Base-by-base conservation (phyloP, 2,888 invertebrate genomes). In the Agriotes lineatus region DNA sequence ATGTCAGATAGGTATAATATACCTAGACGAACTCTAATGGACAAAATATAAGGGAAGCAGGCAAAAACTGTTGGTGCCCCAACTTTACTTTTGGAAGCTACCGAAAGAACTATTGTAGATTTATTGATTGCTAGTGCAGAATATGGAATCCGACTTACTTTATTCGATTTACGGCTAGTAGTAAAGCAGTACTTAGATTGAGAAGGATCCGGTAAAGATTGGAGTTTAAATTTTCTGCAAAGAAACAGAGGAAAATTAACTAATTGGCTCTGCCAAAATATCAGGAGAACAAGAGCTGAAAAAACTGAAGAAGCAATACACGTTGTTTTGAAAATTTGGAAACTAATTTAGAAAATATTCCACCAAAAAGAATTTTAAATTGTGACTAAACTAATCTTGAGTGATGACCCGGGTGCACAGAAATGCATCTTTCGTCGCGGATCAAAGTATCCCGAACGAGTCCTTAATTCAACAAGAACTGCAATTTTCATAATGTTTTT, bases 361-460 rank as follows among this genome's bases (percentile, higher is more conserved):
- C n/a, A n/a, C n/a, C n/a, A 62, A 10, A 6, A 25, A 67, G 71
- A 72, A 78, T 78, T 16, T 67, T 78, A 20, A 82, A 83, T 62
- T 83, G 79, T n/a, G n/a, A n/a, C n/a, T n/a, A n/a, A n/a, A n/a
- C n/a, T n/a, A n/a, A n/a, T n/a, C n/a, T n/a, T n/a, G n/a, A n/a
- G n/a, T n/a, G n/a, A n/a, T n/a, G n/a, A n/a, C n/a, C n/a, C n/a
- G n/a, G n/a, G n/a, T n/a, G n/a, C n/a, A n/a, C n/a, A n/a, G n/a
- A n/a, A n/a, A n/a, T n/a, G n/a, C n/a, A n/a, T n/a, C n/a, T n/a
- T n/a, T n/a, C n/a, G n/a, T n/a, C n/a, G n/a, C n/a, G n/a, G n/a
- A n/a, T n/a, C n/a, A n/a, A n/a, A n/a, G n/a, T n/a, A n/a, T n/a
- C n/a, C n/a, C n/a, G n/a, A n/a, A n/a, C n/a, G n/a, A n/a, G n/a